Percentiles rank a stretch among this genome's conserved stretches.
Evolutionary conservation across 2,888 invertebrate genomes (phyloP).

Genomic region (Seladonia tumulorum): DNA sequence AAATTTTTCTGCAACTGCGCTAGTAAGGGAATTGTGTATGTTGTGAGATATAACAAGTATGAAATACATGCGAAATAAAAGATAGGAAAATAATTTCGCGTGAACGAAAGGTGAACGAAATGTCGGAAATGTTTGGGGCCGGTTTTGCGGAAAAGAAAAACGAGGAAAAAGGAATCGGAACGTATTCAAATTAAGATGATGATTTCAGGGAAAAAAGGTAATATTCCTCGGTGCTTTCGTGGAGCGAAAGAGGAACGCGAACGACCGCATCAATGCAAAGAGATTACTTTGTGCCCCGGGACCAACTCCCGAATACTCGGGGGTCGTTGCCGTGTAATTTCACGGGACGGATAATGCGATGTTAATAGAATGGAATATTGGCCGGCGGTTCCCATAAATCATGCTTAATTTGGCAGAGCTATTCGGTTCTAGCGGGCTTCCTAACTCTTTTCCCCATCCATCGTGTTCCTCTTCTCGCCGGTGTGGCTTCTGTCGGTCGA

Average conservation of each 20-base stretch:
- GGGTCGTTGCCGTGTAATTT: conserved; percentile 71
- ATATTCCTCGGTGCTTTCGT: neutral
- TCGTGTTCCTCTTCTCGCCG: conserved; percentile 34
- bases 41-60: no score
- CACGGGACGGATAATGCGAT: conserved; percentile 78
- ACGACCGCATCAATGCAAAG: conserved; percentile 27
- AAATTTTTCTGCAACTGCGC: no score
- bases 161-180: neutral
- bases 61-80: neutral
- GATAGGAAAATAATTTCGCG: neutral
- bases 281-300: conserved; percentile 48
- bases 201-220: neutral
- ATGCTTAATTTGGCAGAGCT: conserved; percentile 82
- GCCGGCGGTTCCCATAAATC: conserved; percentile 80
- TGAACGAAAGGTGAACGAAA: no score
- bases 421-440: conserved; percentile 74
- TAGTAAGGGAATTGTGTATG: no score
- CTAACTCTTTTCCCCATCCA: conserved; percentile 39
- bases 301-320: conserved; percentile 44
- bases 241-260: conserved; percentile 11
- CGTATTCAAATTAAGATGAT: neutral
- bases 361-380: conserved; percentile 82
- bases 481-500: conserved; percentile 57
- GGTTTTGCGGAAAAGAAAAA: neutral
- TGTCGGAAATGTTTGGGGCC: neutral